These are phyloP conservation scores for Hirtodrosophila cameraria DNA, from an alignment of 2,888 invertebrate species.

Conservation along the genomic window DNA sequence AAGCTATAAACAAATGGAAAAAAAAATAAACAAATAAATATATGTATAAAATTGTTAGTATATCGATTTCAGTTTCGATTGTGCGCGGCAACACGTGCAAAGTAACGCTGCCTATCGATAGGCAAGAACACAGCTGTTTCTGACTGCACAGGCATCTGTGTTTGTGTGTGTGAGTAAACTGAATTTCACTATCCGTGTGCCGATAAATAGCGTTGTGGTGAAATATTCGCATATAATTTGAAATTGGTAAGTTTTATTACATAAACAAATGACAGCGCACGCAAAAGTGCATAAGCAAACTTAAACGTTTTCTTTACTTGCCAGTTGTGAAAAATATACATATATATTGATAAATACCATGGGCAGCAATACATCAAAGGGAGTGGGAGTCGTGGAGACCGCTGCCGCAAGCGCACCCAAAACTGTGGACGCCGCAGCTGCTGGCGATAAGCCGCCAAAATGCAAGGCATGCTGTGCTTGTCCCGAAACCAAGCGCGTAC, in stretches of 20 bases:
- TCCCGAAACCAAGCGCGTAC: constrained; percentile 95
- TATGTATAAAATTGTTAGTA: background rate
- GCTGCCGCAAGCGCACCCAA: constrained; percentile 61
- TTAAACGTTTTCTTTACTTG: background rate
- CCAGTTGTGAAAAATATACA: constrained; percentile 1
- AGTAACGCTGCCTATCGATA: constrained; percentile 37
- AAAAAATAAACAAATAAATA: background rate
- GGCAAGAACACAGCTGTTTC: constrained; percentile 32
- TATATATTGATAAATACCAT: constrained; percentile 81
- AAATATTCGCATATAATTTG: constrained; percentile 24
- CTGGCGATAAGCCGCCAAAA: constrained; percentile 88
- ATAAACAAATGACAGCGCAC: constrained; percentile 56
- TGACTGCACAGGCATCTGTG: background rate
- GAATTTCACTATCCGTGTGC: constrained; percentile 31
- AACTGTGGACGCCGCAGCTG: constrained; percentile 72
- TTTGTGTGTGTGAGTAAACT: constrained; percentile 36
- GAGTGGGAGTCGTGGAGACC: constrained; percentile 84
- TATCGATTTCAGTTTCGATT: constrained; percentile 8
- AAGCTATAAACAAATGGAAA: constrained; percentile 1
- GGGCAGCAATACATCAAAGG: constrained; percentile 86
- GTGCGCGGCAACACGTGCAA: constrained; percentile 1
- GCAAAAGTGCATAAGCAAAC: constrained; percentile 1
- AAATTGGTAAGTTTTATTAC: constrained; percentile 60
- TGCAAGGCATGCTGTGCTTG: constrained; percentile 98
- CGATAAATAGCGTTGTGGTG: constrained; percentile 46